These are phyloP conservation scores for Empis stercorea DNA, from an alignment of 2,888 invertebrate genomes.

Conservation along the genomic window DNA sequence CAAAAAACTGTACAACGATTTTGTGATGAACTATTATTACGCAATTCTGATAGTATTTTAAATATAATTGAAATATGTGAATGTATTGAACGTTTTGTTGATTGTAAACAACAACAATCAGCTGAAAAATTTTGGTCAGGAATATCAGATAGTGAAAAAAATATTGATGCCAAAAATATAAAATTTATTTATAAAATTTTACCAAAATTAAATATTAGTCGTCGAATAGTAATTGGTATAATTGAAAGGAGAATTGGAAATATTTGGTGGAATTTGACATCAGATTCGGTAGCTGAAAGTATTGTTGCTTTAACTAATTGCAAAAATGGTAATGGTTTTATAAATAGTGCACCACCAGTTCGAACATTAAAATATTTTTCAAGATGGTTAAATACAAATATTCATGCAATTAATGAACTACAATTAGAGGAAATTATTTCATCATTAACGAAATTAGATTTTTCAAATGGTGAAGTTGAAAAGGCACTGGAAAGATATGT, in stretches of 20 bases:
- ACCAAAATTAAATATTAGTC: conserved; percentile 45
- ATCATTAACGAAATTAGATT: conserved; percentile 42
- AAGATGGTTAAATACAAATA: conserved; percentile 47
- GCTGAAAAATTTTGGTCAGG: conserved; percentile 56
- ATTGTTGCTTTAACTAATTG: conserved; percentile 35
- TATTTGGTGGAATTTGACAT: conserved; percentile 43
- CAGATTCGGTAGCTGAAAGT: conserved; percentile 39
- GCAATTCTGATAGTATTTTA: conserved; percentile 47
- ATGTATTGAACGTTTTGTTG: conserved; percentile 34
- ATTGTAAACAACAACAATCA: conserved; percentile 38
- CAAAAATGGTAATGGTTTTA: not conserved
- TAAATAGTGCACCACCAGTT: conserved; percentile 31
- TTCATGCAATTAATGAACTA: conserved; percentile 46
- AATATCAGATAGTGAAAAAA: conserved; percentile 42
- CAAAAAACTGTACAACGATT: conserved; percentile 35
- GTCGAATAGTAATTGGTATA: conserved; percentile 42
- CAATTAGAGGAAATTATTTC: conserved; percentile 42
- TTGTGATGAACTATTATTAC: conserved; percentile 46
- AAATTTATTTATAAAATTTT: conserved; percentile 43
- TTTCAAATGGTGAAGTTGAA: conserved; percentile 43
- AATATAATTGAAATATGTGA: conserved; percentile 45
- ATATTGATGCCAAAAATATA: conserved; percentile 46
- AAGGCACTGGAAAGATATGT: conserved; percentile 49
- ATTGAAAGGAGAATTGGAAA: conserved; percentile 45
- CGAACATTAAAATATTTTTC: conserved; percentile 36